Evolutionary conservation across 30 jellyfish, hydroid and myxozoan species (phyloP).

Genomic region (Aurelia coerulea): DNA sequence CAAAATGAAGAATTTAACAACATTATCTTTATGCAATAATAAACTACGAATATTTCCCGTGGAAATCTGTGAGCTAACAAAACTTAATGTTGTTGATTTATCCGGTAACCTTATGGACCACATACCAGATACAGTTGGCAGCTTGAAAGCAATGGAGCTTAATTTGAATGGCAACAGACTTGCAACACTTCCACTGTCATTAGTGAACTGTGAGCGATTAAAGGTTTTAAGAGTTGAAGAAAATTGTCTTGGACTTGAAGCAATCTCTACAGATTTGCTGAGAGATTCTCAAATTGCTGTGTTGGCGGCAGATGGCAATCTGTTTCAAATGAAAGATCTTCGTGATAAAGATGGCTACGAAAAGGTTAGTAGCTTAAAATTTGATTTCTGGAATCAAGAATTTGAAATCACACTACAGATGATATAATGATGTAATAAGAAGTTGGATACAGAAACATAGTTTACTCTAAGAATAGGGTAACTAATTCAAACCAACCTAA

Average conservation of each 20-base stretch:
- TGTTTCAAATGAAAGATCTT: constrained; percentile 77
- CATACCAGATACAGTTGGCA: constrained; percentile 67
- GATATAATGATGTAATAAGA: no score
- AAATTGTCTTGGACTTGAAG: constrained; percentile 81
- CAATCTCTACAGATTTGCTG: constrained; percentile 77
- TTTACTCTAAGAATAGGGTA: no score
- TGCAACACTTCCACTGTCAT: constrained; percentile 44
- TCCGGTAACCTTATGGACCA: constrained; percentile 66
- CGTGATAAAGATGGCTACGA: constrained; percentile 96
- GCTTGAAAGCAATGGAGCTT: constrained; percentile 85
- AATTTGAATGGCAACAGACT: constrained; percentile 83
- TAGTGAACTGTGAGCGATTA: constrained; percentile 77
- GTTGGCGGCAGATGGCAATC: constrained; percentile 89
- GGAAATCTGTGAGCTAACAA: constrained; percentile 75
- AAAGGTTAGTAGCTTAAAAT: constrained; percentile 48
- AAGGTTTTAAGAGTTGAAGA: constrained; percentile 92
- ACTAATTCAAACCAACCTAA: no score
- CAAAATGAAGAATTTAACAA: constrained; percentile 73
- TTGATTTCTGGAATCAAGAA: background rate
- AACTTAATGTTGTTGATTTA: constrained; percentile 89
- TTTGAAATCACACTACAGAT: no score
- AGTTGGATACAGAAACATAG: background rate
- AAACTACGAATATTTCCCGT: constrained; percentile 69
- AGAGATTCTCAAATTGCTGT: constrained; percentile 76
- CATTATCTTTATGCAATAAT: constrained; percentile 72